Evolutionary conservation across 1,140 invertebrate species (phyloP).

Genomic region (Gyrodactylus bullatarudis): DNA sequence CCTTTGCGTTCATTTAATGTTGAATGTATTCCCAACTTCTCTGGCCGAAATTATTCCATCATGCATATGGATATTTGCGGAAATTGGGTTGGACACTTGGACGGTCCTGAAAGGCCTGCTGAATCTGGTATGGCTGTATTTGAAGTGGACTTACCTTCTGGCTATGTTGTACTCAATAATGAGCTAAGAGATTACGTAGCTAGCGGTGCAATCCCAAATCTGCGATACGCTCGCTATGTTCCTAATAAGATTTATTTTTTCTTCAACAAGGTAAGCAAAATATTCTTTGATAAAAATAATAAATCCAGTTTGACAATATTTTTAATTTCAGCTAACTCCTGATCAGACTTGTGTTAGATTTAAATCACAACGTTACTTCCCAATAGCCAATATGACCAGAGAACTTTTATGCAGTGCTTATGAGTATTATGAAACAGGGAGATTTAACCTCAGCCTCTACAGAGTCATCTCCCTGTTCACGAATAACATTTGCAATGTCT

Average conservation of each 20-base stretch:
- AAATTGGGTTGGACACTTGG: slow-evolving; percentile 3
- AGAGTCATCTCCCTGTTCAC: slow-evolving; percentile 50
- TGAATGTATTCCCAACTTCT: slow-evolving; percentile 32
- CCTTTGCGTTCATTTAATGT: slow-evolving; percentile 38
- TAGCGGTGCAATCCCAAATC: slow-evolving; percentile 31
- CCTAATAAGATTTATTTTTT: slow-evolving; percentile 46
- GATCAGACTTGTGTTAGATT: slow-evolving; percentile 57
- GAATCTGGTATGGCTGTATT: slow-evolving; percentile 61
- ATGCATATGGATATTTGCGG: slow-evolving; percentile 24
- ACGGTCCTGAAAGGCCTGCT: slow-evolving; percentile 29
- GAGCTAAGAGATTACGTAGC: slow-evolving; percentile 45
- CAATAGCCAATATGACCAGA: slow-evolving; percentile 72
- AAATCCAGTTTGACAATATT: neutral
- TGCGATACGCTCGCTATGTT: slow-evolving; percentile 33
- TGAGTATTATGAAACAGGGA: slow-evolving; percentile 76
- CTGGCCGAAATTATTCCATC: slow-evolving; percentile 64
- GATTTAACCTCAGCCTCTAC: slow-evolving; percentile 68
- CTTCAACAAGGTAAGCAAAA: slow-evolving; percentile 44
- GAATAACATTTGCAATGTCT: slow-evolving; percentile 81
- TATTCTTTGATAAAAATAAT: slow-evolving; percentile 10
- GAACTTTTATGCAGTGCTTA: slow-evolving; percentile 57
- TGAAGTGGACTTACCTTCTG: slow-evolving; percentile 58
- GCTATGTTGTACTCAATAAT: slow-evolving; percentile 64
- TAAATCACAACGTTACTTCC: slow-evolving; percentile 62
- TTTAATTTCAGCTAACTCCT: slow-evolving; percentile 16